These are phyloP conservation scores for Diadema setosum DNA, from an alignment of 35 echinoderm and acorn worm species.

Conservation along the genomic window DNA sequence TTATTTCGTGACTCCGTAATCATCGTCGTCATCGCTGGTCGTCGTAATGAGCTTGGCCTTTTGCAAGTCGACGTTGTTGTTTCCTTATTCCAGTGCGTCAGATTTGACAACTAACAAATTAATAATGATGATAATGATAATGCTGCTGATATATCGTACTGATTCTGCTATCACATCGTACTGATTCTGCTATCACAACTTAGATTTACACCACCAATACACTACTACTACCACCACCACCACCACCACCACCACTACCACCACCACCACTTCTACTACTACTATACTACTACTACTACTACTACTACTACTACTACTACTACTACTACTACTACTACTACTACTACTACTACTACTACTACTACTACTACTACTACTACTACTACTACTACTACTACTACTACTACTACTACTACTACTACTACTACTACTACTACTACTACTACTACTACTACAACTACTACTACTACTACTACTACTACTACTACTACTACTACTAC, in stretches of 20 bases:
- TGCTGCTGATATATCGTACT: no score
- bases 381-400: not conserved
- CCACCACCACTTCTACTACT: not conserved
- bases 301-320: not conserved
- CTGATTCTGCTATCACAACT: not conserved
- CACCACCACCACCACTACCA: not conserved
- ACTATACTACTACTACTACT: not conserved
- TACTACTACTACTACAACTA: not conserved
- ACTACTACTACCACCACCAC: not conserved
- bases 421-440: not conserved
- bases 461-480: not conserved
- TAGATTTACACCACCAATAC: not conserved
- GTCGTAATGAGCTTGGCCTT: no score
- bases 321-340: not conserved
- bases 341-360: not conserved
- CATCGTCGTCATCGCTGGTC: no score
- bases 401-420: conserved; percentile 2
- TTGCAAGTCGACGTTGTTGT: no score
- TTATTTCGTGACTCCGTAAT: no score
- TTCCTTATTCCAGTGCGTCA: no score
- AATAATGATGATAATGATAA: no score
- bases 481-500: not conserved
- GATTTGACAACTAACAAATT: no score
- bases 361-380: not conserved
- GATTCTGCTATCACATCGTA: not conserved